Percentiles rank a stretch among this genome's conserved stretches.
Evolutionary conservation across 2,888 invertebrate genomes (phyloP).

Genomic region (Helicoverpa assulta): DNA sequence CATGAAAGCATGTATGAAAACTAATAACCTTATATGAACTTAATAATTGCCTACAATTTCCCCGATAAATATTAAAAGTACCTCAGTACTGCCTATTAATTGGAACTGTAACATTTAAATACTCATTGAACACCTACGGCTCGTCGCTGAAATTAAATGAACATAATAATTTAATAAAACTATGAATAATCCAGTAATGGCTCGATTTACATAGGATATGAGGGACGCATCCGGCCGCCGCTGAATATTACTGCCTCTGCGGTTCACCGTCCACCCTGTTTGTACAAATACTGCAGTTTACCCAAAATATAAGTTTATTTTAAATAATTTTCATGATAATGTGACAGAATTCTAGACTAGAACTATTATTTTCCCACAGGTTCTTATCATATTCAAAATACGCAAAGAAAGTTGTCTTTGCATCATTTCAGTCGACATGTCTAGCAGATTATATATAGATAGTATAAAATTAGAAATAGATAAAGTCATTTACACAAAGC

Average conservation of each 20-base stretch:
- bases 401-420: no score
- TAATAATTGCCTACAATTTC: no score
- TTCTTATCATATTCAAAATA: no score
- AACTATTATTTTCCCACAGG: no score
- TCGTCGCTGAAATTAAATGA: not conserved
- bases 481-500: no score
- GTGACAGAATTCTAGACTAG: not conserved
- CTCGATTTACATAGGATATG: not conserved
- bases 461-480: no score
- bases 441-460: no score
- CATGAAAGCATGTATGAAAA: no score
- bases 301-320: slow-evolving; percentile 2
- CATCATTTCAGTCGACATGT: no score
- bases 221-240: not conserved
- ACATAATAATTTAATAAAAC: not conserved
- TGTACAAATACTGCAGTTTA: slow-evolving; percentile 12
- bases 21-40: no score
- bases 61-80: no score
- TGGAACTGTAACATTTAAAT: not conserved
- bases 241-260: slow-evolving; percentile 8
- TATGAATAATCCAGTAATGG: not conserved
- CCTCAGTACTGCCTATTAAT: no score
- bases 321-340: slow-evolving; percentile 16
- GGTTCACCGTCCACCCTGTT: slow-evolving; percentile 1
- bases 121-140: not conserved